Percentiles rank a stretch among this genome's conserved stretches.
These are phyloP conservation scores for Euwallacea fornicatus DNA, from an alignment of 1,140 invertebrate genomes.

Conservation along the genomic window DNA sequence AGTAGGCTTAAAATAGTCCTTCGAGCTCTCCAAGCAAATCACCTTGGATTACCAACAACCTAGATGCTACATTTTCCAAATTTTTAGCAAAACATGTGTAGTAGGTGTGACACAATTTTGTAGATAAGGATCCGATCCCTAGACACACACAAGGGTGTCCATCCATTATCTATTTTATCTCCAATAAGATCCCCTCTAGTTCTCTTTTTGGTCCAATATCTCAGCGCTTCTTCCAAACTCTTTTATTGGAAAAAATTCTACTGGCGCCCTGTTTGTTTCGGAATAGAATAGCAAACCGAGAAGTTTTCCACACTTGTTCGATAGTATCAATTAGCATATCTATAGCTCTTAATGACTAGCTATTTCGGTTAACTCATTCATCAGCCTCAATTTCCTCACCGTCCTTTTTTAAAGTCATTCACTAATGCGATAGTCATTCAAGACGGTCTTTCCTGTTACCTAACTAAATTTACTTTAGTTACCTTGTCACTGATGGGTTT, in stretches of 20 bases:
- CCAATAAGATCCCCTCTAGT: conserved; percentile 37
- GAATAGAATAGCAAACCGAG: background rate
- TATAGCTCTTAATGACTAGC: conserved; percentile 9
- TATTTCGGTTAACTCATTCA: conserved; percentile 27
- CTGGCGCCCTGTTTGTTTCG: background rate
- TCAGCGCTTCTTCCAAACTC: conserved; percentile 6
- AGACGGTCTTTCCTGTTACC: conserved; percentile 7
- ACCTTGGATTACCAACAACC: too few species aligned
- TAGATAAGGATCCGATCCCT: background rate
- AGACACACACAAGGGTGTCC: background rate
- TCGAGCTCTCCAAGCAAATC: too few species aligned
- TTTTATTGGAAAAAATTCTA: conserved; percentile 23
- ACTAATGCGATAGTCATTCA: conserved; percentile 21
- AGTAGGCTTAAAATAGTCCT: too few species aligned
- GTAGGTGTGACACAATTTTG: background rate
- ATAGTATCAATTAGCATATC: conserved; percentile 7
- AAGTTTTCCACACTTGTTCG: background rate
- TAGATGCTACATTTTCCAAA: too few species aligned
- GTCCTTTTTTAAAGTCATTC: conserved; percentile 16
- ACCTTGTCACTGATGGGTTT: conserved; percentile 1
- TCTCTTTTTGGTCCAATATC: conserved; percentile 33
- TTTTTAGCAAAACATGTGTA: background rate
- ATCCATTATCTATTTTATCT: conserved; percentile 33
- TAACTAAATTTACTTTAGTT: conserved; percentile 1
- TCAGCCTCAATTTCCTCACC: conserved; percentile 13